phyloP scores from a whole-genome alignment of 2,113 vertebrate genomes.

The Notarius lentiginosus region DNA sequence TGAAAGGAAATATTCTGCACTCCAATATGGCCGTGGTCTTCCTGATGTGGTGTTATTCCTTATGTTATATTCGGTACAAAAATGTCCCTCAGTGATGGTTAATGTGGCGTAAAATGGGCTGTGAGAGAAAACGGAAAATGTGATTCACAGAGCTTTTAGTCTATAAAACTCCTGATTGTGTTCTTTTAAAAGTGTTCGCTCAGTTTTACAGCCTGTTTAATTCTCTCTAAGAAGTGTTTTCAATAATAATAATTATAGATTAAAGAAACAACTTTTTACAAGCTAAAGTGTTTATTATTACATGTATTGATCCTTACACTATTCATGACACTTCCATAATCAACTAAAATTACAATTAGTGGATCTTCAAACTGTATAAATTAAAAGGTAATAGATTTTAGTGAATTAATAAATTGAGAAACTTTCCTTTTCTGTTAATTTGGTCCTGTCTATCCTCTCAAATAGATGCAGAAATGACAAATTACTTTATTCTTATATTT shows the following conservation, averaged over 20 bases:
- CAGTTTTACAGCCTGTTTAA: not conserved
- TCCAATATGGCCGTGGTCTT: conserved; percentile 5
- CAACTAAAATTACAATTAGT: not conserved
- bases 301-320: too few relatives aligned
- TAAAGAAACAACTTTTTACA: not conserved
- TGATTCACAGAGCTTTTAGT: conserved; percentile 51
- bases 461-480: not conserved
- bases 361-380: not conserved
- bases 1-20: conserved; percentile 10
- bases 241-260: not conserved
- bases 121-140: conserved; percentile 34
- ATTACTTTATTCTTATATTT: not conserved
- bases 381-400: not conserved
- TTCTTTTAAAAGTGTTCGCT: not conserved
- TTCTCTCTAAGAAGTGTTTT: not conserved
- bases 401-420: not conserved
- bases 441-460: not conserved
- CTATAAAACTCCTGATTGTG: not conserved
- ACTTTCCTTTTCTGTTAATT: not conserved
- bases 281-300: not conserved
- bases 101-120: conserved; percentile 48
- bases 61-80: conserved; percentile 53
- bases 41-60: conserved; percentile 45
- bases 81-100: conserved; percentile 55
- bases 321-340: not conserved